Conservation (phyloP, 2,113 vertebrate species). For the Danio rerio region DNA sequence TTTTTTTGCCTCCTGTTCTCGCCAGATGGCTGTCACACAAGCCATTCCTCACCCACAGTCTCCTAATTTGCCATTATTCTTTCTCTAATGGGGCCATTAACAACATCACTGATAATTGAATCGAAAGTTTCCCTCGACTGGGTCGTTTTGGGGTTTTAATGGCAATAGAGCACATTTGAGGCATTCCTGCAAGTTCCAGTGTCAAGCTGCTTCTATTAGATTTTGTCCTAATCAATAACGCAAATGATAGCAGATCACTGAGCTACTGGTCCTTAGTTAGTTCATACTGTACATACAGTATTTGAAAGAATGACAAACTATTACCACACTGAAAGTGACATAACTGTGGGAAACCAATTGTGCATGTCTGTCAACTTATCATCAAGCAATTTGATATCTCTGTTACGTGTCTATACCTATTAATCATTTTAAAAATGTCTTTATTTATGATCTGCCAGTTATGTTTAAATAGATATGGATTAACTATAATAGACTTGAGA, state of each 20-base stretch:
- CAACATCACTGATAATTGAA: slow-evolving; percentile 76
- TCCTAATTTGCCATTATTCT: slow-evolving; percentile 78
- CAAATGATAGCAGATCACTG: neutral
- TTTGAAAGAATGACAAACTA: neutral
- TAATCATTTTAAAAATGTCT: neutral
- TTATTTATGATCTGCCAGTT: neutral
- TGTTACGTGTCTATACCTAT: neutral
- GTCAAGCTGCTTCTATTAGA: neutral
- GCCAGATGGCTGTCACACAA: slow-evolving; percentile 80
- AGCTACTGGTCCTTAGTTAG: neutral
- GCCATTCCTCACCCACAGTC: slow-evolving; percentile 68
- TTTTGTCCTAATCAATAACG: neutral
- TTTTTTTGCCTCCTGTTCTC: slow-evolving; percentile 59
- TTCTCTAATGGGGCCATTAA: slow-evolving; percentile 79
- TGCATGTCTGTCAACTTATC: neutral
- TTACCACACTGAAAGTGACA: neutral
- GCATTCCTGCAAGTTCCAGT: neutral
- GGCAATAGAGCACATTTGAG: slow-evolving; percentile 36
- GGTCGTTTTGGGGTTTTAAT: slow-evolving; percentile 60
- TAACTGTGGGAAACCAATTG: neutral
- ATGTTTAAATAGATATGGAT: neutral
- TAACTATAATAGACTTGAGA: too few species aligned
- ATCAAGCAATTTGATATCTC: neutral
- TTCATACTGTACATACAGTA: neutral
- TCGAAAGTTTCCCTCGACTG: slow-evolving; percentile 67